These are phyloP conservation scores for Willowsia nigromaculata DNA, from an alignment of 2,888 invertebrate species.

Conservation along the genomic window DNA sequence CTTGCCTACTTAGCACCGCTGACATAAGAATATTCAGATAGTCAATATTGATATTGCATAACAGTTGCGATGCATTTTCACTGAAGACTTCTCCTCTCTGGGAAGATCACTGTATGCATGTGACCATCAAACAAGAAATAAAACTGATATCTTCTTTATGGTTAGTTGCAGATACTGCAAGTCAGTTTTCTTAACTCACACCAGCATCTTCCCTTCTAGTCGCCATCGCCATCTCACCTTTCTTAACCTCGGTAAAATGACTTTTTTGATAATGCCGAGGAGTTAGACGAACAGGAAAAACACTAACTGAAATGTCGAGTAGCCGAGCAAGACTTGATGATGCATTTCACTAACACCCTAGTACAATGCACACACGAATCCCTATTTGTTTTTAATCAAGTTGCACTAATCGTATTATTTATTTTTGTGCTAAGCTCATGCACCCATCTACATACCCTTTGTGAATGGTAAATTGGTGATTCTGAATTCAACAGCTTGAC, in stretches of 20 bases:
- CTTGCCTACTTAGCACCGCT: slow-evolving; percentile 53
- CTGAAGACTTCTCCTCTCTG: neutral
- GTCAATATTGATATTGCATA: neutral
- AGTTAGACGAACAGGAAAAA: neutral
- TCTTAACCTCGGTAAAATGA: slow-evolving; percentile 14
- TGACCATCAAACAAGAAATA: slow-evolving; percentile 59
- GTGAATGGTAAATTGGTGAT: too few relatives aligned
- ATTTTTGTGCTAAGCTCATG: too few relatives aligned
- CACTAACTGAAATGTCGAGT: neutral
- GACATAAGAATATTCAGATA: neutral
- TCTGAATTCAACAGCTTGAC: neutral
- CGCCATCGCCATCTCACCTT: neutral
- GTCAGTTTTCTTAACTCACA: neutral
- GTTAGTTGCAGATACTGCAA: neutral
- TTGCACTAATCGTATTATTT: slow-evolving; percentile 19
- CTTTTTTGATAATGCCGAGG: neutral
- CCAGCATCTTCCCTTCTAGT: neutral
- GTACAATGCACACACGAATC: neutral
- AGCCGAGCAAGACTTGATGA: neutral
- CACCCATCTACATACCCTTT: too few relatives aligned
- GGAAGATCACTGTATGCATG: neutral
- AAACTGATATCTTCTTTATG: slow-evolving; percentile 55
- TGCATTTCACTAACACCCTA: neutral
- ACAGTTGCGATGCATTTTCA: neutral
- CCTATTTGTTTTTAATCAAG: slow-evolving; percentile 31